Conservation (phyloP, 2,797 vertebrate species). For the Thaleichthys pacificus region DNA sequence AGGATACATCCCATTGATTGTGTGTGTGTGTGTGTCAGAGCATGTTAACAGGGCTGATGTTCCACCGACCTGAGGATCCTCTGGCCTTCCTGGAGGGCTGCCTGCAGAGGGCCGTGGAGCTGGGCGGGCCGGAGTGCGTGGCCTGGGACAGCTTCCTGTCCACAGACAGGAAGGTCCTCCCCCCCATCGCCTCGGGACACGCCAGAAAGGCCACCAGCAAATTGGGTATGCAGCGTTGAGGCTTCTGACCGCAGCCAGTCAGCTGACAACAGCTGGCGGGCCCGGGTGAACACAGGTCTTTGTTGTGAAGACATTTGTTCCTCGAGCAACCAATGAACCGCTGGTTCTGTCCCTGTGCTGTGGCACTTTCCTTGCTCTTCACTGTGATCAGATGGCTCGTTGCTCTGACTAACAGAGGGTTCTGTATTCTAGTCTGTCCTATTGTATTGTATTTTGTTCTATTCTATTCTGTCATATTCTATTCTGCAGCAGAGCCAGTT, state of each 20-base stretch:
- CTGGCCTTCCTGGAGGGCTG: conserved; percentile 66
- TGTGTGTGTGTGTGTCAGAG: conserved; percentile 53
- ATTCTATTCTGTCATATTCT: neutral
- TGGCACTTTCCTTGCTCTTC: neutral
- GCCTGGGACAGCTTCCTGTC: conserved; percentile 71
- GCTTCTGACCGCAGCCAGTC: neutral
- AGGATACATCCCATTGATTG: neutral
- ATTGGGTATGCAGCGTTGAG: conserved; percentile 45
- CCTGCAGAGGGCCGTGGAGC: conserved; percentile 63
- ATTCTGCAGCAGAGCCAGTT: neutral
- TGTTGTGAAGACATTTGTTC: neutral
- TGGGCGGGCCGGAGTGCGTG: conserved; percentile 66
- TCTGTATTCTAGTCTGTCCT: neutral
- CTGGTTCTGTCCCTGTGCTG: neutral
- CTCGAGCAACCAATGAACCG: neutral
- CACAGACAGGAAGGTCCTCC: conserved; percentile 50
- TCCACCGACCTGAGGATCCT: conserved; percentile 69
- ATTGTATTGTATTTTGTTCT: neutral
- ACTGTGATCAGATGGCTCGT: neutral
- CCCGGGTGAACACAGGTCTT: neutral
- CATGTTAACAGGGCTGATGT: conserved; percentile 74
- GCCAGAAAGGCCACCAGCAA: conserved; percentile 58
- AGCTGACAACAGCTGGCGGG: neutral
- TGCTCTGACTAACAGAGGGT: neutral
- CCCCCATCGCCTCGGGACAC: conserved; percentile 46